These are phyloP conservation scores for Nephrotoma guestfalica DNA, from an alignment of 2,888 invertebrate genomes.

Conservation along the genomic window DNA sequence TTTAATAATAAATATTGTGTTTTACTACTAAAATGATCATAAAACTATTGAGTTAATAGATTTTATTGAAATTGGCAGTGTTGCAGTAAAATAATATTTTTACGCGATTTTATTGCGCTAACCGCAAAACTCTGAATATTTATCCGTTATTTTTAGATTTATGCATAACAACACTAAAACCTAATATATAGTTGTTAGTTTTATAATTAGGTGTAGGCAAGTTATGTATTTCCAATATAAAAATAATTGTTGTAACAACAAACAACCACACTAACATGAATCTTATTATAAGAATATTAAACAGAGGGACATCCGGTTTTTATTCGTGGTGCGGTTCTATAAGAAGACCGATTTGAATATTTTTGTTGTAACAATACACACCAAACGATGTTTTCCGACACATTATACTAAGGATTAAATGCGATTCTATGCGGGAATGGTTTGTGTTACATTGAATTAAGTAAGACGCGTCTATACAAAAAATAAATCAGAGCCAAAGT, in stretches of 20 bases:
- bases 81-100: no score
- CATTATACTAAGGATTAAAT: not conserved
- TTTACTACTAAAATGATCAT: no score
- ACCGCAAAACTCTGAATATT: no score
- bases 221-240: not conserved
- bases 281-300: not conserved
- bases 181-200: not conserved
- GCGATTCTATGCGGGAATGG: not conserved
- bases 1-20: no score
- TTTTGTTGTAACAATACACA: not conserved
- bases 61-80: no score
- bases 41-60: no score
- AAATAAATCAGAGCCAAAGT: not conserved
- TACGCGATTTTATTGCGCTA: no score
- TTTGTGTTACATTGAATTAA: not conserved
- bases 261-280: not conserved
- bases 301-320: slow-evolving; percentile 1
- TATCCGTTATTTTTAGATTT: no score
- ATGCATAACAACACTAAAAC: no score
- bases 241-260: not conserved
- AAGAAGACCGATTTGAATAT: not conserved
- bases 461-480: not conserved
- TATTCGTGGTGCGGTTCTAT: not conserved
- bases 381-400: not conserved
- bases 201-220: not conserved